phyloP scores from a whole-genome alignment of 2,888 invertebrate genomes.

The Sphinx pinastri region DNA sequence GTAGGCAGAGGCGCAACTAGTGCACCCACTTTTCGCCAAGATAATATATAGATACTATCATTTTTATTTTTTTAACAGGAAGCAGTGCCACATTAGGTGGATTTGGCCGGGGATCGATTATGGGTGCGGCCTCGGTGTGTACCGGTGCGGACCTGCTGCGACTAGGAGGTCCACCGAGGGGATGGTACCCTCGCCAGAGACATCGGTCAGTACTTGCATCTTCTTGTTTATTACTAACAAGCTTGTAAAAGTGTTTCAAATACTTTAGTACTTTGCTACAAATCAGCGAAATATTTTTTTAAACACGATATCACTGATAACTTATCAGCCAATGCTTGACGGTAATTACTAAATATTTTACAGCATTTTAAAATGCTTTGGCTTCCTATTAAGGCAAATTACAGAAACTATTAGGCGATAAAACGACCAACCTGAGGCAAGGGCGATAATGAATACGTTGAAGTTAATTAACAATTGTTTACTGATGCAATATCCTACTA shows the following conservation, averaged over 20 bases:
- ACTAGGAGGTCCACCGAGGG: constrained; percentile 91
- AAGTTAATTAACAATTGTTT: background rate
- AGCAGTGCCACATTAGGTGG: constrained; percentile 80
- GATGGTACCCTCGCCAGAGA: constrained; percentile 92
- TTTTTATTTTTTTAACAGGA: constrained; percentile 52
- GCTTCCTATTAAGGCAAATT: constrained; percentile 2
- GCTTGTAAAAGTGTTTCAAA: no score
- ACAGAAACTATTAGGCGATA: constrained; percentile 11
- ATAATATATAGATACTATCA: no score
- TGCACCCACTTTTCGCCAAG: no score
- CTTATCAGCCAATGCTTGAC: background rate
- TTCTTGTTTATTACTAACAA: background rate
- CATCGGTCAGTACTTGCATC: constrained; percentile 71
- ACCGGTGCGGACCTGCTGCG: constrained; percentile 91
- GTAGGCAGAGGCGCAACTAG: no score
- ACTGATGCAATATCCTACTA: no score
- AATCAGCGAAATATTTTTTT: no score
- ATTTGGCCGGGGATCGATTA: constrained; percentile 78
- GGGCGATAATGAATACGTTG: background rate
- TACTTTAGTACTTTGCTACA: no score
- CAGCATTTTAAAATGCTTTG: background rate
- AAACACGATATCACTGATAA: background rate
- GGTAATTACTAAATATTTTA: background rate
- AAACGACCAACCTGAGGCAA: background rate
- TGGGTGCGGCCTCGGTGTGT: constrained; percentile 78